phyloP scores from a whole-genome alignment of 1,140 invertebrate genomes.

The Dryas iulia region DNA sequence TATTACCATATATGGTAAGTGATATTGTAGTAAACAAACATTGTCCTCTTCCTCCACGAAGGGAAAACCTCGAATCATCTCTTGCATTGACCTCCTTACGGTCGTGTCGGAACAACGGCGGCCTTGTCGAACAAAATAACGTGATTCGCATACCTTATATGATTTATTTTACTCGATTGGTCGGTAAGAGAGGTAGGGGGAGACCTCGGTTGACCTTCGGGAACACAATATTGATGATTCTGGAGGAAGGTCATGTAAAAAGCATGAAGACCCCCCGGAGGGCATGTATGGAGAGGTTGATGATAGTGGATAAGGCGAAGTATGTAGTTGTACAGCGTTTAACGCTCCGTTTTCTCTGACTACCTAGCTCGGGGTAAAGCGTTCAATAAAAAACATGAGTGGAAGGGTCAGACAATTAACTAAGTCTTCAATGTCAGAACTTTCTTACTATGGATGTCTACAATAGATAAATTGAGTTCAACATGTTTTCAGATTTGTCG shows the following conservation, averaged over 20 bases:
- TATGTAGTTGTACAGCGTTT: too few species aligned
- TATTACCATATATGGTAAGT: neutral
- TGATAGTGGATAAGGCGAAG: too few species aligned
- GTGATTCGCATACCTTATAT: conserved; percentile 23
- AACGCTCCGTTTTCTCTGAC: too few species aligned
- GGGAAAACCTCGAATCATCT: conserved; percentile 28
- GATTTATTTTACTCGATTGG: conserved; percentile 20
- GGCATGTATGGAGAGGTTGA: too few species aligned
- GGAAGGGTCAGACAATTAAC: neutral
- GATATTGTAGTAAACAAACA: conserved; percentile 7
- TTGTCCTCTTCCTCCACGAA: conserved; percentile 15
- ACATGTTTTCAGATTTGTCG: conserved; percentile 4
- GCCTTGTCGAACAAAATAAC: conserved; percentile 23
- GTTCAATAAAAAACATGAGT: too few species aligned
- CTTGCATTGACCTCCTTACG: conserved; percentile 49
- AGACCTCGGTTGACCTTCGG: too few species aligned
- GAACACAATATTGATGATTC: too few species aligned
- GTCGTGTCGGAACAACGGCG: conserved; percentile 12
- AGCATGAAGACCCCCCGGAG: too few species aligned
- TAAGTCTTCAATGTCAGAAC: neutral
- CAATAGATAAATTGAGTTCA: conserved; percentile 5
- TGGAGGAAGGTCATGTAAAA: too few species aligned
- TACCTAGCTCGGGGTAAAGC: neutral
- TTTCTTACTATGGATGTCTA: neutral
- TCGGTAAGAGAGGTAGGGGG: conserved; percentile 2